These are phyloP conservation scores for Oriolus oriolus DNA, from an alignment of 2,113 vertebrate genomes.

Conservation along the genomic window DNA sequence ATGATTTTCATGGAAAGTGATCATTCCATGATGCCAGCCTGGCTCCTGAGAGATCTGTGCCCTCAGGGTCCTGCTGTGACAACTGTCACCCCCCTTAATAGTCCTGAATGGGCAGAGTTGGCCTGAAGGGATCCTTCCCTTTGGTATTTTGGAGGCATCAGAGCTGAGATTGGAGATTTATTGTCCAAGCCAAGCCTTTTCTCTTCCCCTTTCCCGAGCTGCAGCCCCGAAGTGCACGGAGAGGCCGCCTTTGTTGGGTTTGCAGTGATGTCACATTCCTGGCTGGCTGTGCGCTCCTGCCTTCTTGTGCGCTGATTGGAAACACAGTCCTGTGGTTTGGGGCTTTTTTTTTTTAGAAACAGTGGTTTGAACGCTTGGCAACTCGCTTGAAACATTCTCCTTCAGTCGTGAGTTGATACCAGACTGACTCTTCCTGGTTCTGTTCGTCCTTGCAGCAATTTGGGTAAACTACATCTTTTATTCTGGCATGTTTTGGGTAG, in stretches of 20 bases:
- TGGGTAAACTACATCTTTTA: neutral
- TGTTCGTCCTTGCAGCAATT: neutral
- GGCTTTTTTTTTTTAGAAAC: neutral
- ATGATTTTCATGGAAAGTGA: neutral
- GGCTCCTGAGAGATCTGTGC: neutral
- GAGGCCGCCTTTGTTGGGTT: neutral
- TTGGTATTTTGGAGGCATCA: neutral
- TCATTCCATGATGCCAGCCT: neutral
- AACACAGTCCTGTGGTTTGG: neutral
- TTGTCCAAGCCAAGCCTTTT: neutral
- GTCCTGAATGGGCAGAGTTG: neutral
- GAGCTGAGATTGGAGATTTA: neutral
- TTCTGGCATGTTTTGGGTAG: neutral
- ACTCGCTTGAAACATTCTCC: neutral
- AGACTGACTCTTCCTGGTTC: neutral
- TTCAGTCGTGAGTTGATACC: neutral
- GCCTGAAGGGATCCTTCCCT: neutral
- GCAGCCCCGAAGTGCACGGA: fast-evolving
- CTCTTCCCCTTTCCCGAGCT: neutral
- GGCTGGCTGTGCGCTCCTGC: neutral
- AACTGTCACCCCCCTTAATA: neutral
- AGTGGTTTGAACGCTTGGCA: neutral
- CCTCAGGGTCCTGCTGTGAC: neutral
- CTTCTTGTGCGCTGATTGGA: neutral
- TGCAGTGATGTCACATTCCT: slow-evolving; percentile 11